Evolutionary conservation across 2,888 invertebrate genomes (phyloP), one percentile per base, ranked within the genome.

Genomic region (Tromatobia lineatoria): DNA sequence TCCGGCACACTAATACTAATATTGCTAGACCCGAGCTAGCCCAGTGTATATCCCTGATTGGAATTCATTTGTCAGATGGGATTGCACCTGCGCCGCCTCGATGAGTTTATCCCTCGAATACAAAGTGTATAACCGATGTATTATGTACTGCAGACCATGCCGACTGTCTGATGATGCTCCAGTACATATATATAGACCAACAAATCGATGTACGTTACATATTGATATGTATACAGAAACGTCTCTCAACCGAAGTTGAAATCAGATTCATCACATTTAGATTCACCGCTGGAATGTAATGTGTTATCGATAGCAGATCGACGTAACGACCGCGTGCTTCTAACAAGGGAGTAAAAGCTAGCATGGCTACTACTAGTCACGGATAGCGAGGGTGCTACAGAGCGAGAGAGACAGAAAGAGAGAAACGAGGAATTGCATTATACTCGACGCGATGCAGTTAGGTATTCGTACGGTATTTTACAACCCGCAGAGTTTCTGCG

Each of bases 391-490:
- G 38, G 42, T 15, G 20, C n/a, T 61, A 81, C 42, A 54, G 23
- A 25, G 57, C 50, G 57, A 67, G 23, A 25, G 54, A 78, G 18
- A 13, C 34, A 50, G 23, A 57, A 57, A 38, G 15, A 45, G 80
- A 13, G 61, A 54, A 67, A 73, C 57, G 61, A 61, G 70, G 73
- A 77, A 69, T 77, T 67, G 59, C 67, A 45, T 80, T 77, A 74
- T 25, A 78, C 71, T 29, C 25, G 23, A 71, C 57, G 70, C 66
- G 42, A 71, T 83, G 34, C 64, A 67, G 80, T 76, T 67, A 83
- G 71, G 66, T 71, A 83, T 80, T 83, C 67, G 67, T 80, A 67
- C 76, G 79, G 85, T 73, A 84, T 87, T 88, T 86, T 67, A 38
- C 69, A 70, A 66, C 64, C 59, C 71, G 38, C 38, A 52, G 79